phyloP scores from a whole-genome alignment of 2,113 vertebrate species.

The Podarcis muralis region DNA sequence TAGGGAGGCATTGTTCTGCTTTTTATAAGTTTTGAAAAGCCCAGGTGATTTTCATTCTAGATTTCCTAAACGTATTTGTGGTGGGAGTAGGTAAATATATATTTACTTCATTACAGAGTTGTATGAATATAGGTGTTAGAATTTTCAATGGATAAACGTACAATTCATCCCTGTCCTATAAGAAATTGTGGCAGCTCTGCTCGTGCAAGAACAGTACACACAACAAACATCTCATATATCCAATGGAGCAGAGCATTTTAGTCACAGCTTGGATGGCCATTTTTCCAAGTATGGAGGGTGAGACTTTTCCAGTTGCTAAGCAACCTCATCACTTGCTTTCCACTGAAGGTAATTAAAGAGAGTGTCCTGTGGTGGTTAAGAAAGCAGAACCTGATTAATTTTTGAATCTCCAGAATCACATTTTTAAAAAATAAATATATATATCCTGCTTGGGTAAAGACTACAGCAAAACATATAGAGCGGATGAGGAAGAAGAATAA shows the following conservation, averaged over 20 bases:
- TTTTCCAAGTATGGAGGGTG: background rate
- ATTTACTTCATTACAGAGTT: background rate
- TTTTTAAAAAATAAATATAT: too few species aligned
- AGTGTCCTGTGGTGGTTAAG: background rate
- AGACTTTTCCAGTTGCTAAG: constrained; percentile 1
- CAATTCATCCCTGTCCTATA: background rate
- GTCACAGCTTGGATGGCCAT: background rate
- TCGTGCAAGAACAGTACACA: background rate
- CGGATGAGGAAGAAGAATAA: background rate
- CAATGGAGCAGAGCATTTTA: background rate
- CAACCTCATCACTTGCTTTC: background rate
- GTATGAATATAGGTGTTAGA: background rate
- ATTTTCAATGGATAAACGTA: background rate
- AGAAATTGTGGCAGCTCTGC: background rate
- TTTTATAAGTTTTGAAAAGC: background rate
- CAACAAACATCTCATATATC: background rate
- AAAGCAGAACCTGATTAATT: background rate
- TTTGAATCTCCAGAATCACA: background rate
- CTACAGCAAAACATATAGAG: background rate
- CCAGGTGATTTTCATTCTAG: background rate
- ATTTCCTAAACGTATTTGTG: background rate
- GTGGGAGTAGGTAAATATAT: background rate
- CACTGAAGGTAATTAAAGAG: background rate
- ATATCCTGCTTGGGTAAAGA: background rate
- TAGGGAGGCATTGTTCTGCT: background rate